phyloP scores from a whole-genome alignment of 1,140 invertebrate species.

The Notospermus geniculatus region DNA sequence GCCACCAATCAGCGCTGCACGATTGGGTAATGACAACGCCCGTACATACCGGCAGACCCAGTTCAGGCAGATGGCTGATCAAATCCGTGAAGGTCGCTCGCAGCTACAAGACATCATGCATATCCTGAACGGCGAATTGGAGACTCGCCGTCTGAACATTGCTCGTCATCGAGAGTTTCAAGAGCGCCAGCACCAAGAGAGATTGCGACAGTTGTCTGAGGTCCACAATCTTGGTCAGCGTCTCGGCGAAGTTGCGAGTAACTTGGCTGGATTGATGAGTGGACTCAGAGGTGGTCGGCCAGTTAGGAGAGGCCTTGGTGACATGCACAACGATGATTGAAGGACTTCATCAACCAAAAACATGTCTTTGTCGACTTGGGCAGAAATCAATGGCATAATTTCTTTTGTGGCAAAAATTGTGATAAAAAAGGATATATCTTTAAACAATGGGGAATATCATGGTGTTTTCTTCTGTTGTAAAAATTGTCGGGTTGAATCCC shows the following conservation, averaged over 20 bases:
- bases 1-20: too few relatives aligned
- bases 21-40: not conserved
- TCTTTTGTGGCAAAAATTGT: too few relatives aligned
- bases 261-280: conserved; percentile 36
- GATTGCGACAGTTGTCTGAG: conserved; percentile 42
- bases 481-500: too few relatives aligned
- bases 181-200: conserved; percentile 34
- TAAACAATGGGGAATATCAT: too few relatives aligned
- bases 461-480: too few relatives aligned
- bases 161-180: conserved; percentile 30
- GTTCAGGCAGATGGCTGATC: not conserved
- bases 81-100: not conserved
- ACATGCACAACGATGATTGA: too few relatives aligned
- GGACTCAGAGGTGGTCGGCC: conserved; percentile 22
- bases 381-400: too few relatives aligned
- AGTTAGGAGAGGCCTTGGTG: too few relatives aligned
- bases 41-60: not conserved
- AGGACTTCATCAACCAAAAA: too few relatives aligned
- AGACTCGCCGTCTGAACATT: not conserved
- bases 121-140: conserved; percentile 1
- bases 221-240: conserved; percentile 41
- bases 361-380: too few relatives aligned
- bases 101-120: conserved; percentile 1
- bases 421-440: too few relatives aligned
- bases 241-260: conserved; percentile 40